Evolutionary conservation across 2,113 vertebrate species (phyloP).

Genomic region (Osmerus mordax): DNA sequence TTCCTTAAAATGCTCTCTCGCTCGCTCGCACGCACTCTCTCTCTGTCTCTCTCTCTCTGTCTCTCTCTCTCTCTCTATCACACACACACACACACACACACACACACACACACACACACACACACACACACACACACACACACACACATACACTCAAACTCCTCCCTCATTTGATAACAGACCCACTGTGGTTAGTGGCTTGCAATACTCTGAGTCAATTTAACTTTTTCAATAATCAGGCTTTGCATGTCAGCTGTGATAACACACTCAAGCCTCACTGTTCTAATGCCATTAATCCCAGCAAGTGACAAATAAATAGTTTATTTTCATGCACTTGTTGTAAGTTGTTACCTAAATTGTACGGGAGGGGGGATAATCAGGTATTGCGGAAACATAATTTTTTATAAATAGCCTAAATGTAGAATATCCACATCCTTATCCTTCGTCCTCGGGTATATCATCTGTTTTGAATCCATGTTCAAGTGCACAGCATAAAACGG

Average conservation of each 20-base stretch:
- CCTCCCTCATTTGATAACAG: slow-evolving; percentile 35
- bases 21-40: not conserved
- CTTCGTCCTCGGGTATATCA: not conserved
- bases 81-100: not conserved
- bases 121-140: not conserved
- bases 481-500: slow-evolving; percentile 35
- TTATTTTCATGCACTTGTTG: too few species aligned
- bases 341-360: too few species aligned
- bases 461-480: slow-evolving; percentile 11
- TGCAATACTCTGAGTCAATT: slow-evolving; percentile 27
- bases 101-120: not conserved
- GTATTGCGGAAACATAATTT: not conserved
- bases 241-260: too few species aligned
- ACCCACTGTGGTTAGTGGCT: slow-evolving; percentile 22
- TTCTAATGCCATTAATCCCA: too few species aligned
- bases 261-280: too few species aligned
- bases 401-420: not conserved
- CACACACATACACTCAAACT: not conserved
- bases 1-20: too few species aligned
- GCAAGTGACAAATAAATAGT: too few species aligned
- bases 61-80: too few species aligned
- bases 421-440: not conserved
- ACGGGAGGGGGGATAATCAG: too few species aligned
- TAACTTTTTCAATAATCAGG: too few species aligned
- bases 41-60: not conserved